Percentiles rank a stretch among this genome's conserved stretches.
Conservation (phyloP, 2,888 invertebrate genomes). For the Brachyptera putata region DNA sequence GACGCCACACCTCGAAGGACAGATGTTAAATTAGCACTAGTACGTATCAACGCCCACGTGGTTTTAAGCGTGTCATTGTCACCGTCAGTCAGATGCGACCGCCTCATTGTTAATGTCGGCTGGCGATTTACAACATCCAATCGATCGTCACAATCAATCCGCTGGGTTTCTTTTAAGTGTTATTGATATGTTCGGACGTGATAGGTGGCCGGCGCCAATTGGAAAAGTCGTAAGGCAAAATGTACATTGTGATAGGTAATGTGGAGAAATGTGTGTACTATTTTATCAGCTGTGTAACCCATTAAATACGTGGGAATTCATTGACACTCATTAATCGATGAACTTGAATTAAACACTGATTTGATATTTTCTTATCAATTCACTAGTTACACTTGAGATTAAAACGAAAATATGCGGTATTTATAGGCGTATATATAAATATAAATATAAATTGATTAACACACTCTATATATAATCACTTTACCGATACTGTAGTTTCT, state of each 20-base stretch:
- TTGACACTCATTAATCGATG: background rate
- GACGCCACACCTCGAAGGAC: too few species aligned
- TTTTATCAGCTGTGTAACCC: background rate
- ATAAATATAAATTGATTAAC: too few species aligned
- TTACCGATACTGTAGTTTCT: background rate
- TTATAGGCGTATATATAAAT: too few species aligned
- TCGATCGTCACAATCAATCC: too few species aligned
- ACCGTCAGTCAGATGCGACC: too few species aligned
- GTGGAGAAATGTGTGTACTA: background rate
- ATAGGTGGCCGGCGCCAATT: background rate
- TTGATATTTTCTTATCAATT: constrained; percentile 4
- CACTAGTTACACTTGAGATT: too few species aligned
- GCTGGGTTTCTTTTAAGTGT: background rate
- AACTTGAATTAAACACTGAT: background rate
- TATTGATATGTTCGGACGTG: constrained; percentile 5
- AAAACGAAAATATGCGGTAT: too few species aligned
- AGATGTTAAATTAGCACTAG: too few species aligned
- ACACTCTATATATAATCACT: background rate
- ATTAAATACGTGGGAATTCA: background rate
- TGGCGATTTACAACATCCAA: too few species aligned
- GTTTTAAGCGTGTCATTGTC: too few species aligned
- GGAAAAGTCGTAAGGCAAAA: constrained; percentile 6
- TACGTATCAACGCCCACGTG: too few species aligned
- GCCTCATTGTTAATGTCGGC: too few species aligned
- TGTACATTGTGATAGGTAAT: constrained; percentile 1